A percentile compares a stretch with the other conserved stretches of the same genome.
These are phyloP conservation scores for Thripadectes ignobilis DNA, from an alignment of 2,797 vertebrate genomes.

Conservation along the genomic window DNA sequence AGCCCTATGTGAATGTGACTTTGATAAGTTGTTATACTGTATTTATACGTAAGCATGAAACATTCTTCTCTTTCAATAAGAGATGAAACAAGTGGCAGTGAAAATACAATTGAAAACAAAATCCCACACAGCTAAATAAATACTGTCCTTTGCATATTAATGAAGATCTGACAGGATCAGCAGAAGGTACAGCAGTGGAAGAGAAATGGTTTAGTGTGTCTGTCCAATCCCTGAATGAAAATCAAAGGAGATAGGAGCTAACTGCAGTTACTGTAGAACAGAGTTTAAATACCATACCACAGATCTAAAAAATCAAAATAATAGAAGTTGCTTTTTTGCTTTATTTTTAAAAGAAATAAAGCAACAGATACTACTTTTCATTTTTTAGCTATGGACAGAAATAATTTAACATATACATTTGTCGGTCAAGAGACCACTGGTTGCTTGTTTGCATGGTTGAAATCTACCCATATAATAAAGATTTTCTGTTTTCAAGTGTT, in stretches of 20 bases:
- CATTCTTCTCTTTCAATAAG: neutral
- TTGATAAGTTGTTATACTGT: neutral
- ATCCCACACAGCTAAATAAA: neutral
- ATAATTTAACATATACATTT: neutral
- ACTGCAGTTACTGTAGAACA: neutral
- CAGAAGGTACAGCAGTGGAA: neutral
- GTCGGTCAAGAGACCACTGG: neutral
- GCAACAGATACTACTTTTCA: neutral
- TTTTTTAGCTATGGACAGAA: neutral
- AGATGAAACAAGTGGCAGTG: neutral
- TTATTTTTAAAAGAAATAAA: neutral
- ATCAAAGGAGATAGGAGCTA: neutral
- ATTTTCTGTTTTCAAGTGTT: neutral
- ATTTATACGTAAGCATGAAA: neutral
- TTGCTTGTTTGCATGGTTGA: neutral
- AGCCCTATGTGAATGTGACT: neutral
- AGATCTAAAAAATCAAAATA: neutral
- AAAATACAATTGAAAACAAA: slow-evolving; percentile 34
- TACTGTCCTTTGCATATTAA: slow-evolving; percentile 2
- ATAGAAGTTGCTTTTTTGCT: neutral
- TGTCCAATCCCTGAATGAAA: neutral
- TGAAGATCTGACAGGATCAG: neutral
- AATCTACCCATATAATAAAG: neutral
- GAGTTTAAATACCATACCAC: neutral
- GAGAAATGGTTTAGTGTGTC: neutral